A percentile compares a stretch with the other conserved stretches of the same genome.
Evolutionary conservation across 2,797 vertebrate species (phyloP).

Genomic region (Microctenopoma steveboyesi): DNA sequence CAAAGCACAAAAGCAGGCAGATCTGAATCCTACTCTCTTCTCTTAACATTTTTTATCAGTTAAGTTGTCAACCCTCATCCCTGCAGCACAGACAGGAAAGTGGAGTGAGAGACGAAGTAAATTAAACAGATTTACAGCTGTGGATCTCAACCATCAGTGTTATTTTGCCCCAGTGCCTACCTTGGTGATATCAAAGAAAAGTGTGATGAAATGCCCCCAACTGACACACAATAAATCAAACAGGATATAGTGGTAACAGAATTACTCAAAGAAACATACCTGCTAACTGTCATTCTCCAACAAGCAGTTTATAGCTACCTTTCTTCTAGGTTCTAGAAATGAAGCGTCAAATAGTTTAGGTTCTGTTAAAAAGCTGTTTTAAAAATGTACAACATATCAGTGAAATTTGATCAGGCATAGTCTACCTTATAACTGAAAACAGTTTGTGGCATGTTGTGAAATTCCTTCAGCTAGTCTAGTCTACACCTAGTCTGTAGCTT

Average conservation of each 20-base stretch:
- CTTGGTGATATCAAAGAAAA: constrained; percentile 64
- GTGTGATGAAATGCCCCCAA: constrained; percentile 58
- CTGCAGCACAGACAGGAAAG: constrained; percentile 48
- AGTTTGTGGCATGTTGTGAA: too few species aligned
- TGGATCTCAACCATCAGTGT: constrained; percentile 48
- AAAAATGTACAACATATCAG: too few species aligned
- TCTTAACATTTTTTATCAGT: constrained; percentile 63
- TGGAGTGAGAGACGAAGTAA: constrained; percentile 23
- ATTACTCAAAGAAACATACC: constrained; percentile 36
- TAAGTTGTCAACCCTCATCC: constrained; percentile 77
- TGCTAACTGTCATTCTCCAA: constrained; percentile 29
- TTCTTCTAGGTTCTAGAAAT: constrained; percentile 1
- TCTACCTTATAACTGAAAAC: too few species aligned
- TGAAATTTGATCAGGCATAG: background rate
- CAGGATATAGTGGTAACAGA: constrained; percentile 35
- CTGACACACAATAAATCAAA: constrained; percentile 67
- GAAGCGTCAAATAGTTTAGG: background rate
- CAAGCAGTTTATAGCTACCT: constrained; percentile 17
- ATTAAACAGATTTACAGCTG: constrained; percentile 63
- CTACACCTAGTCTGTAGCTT: background rate
- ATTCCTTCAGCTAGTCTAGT: too few species aligned
- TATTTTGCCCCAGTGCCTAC: constrained; percentile 63
- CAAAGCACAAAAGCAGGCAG: constrained; percentile 48
- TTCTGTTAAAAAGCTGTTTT: background rate
- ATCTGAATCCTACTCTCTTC: constrained; percentile 67